phyloP scores from a whole-genome alignment of 2,888 invertebrate species.

The Drosophila anceps region DNA sequence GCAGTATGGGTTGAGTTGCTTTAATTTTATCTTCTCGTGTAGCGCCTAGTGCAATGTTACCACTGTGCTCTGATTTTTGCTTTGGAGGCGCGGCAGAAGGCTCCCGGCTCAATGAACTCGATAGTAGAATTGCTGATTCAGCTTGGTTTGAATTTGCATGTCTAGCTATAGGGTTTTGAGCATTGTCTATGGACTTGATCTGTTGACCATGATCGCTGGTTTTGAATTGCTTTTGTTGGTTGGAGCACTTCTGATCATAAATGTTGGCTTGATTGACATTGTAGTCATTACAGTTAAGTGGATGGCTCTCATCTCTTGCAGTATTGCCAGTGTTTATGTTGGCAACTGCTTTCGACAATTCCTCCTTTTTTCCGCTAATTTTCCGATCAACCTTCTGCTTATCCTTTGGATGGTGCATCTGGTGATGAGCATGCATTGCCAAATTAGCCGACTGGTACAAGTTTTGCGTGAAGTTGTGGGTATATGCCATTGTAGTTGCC shows the following conservation, averaged over 20 bases:
- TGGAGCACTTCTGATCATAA: constrained; percentile 65
- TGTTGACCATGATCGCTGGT: constrained; percentile 67
- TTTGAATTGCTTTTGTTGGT: constrained; percentile 66
- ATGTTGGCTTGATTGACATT: constrained; percentile 59
- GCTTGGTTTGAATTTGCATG: constrained; percentile 50
- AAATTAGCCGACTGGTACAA: constrained; percentile 83
- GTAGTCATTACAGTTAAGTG: constrained; percentile 66
- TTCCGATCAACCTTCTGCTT: constrained; percentile 82
- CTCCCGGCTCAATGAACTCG: constrained; percentile 53
- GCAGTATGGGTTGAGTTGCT: constrained; percentile 48
- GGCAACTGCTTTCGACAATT: constrained; percentile 62
- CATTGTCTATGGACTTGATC: constrained; percentile 63
- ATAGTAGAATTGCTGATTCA: constrained; percentile 53
- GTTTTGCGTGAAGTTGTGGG: constrained; percentile 84
- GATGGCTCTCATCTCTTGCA: constrained; percentile 57
- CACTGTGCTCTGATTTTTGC: constrained; percentile 67
- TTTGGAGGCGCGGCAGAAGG: constrained; percentile 54
- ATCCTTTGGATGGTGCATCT: constrained; percentile 82
- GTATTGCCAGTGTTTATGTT: constrained; percentile 33
- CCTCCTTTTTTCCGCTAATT: constrained; percentile 81
- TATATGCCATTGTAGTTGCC: constrained; percentile 85
- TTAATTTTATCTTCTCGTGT: constrained; percentile 70
- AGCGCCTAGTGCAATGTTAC: constrained; percentile 51
- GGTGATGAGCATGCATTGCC: constrained; percentile 84
- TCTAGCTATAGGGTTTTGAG: constrained; percentile 59